Base-by-base conservation (phyloP, 2,113 vertebrate genomes). In the Todiramphus saurophagus region DNA sequence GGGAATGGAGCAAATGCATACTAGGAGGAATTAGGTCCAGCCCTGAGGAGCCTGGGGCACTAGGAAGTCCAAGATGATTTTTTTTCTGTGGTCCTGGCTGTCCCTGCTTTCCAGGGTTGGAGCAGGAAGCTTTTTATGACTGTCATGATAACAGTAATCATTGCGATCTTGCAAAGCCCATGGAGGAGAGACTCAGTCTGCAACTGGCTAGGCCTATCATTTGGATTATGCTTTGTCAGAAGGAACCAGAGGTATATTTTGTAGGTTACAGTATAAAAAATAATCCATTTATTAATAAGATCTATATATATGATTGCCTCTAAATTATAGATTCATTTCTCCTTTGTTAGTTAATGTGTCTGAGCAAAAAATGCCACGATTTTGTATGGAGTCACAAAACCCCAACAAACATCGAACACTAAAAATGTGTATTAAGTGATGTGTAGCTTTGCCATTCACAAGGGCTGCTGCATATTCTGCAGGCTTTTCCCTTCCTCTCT, bases 381-480 rank as follows among this genome's bases (percentile, higher is more conserved):
- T 84, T 81, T 60, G 10, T 53, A 33, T 3, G 18, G 27, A 39
- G 20, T 79, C 80, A 14, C 46, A 30, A 81, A 79, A 18, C 2
- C 9, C 2, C 37, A 56, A 27, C 1, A 10, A 50, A 59, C 20
- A 80, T 18, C 11, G 0, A 2, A 27, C 13, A 33, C 2, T 70
- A 59, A 48, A 90, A 51, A 70, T 7, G 4, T 28, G 3, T 44
- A 16, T 55, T 44, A 81, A 77, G 19, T 33, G 19, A 68, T 20
- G 14, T 2, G 5, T 41, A 80, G 19, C 31, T 82, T 33, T 72
- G 46, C 73, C 48, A 18, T 70, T 87, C 55, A 55, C 25, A 41
- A 51, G 11, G 11, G 41, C 44, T 74, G 8, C 35, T 93, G 56
- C n/a, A 8, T 39, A 25, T 66, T 53, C 75, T 43, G 16, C 2